Percentiles rank a stretch among this genome's conserved stretches.
Conservation (phyloP, 92 coral and sea anemone species). For the Meandrina meandrites region DNA sequence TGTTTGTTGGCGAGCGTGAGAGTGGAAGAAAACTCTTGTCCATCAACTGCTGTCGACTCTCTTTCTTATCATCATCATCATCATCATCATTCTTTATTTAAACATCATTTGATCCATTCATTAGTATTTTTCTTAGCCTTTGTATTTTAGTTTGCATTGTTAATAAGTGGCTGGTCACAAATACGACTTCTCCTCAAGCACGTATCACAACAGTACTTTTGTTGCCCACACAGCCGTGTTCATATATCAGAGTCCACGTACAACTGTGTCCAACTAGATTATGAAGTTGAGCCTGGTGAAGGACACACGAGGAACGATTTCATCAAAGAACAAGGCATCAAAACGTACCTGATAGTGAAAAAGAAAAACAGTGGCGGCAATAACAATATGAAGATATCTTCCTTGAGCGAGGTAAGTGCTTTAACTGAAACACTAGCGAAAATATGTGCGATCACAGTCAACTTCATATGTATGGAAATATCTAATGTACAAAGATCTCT, state of each 20-base stretch:
- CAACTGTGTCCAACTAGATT: constrained; percentile 74
- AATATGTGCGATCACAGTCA: no score
- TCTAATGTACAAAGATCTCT: no score
- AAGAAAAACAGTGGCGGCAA: constrained; percentile 47
- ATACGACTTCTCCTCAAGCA: not conserved
- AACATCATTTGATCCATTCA: not conserved
- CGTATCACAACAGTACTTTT: not conserved
- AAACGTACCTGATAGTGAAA: constrained; percentile 78
- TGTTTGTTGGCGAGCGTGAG: no score
- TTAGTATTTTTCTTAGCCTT: not conserved
- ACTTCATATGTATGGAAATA: not conserved
- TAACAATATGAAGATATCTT: not conserved
- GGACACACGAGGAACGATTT: constrained; percentile 87
- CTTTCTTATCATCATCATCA: no score
- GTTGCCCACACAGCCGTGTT: constrained; percentile 69
- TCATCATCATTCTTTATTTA: no score
- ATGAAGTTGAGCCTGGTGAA: constrained; percentile 89
- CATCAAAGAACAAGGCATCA: constrained; percentile 73
- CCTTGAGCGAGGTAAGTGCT: constrained; percentile 20
- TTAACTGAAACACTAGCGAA: not conserved
- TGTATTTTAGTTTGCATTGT: no score
- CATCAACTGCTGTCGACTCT: no score
- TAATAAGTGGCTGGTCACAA: not conserved
- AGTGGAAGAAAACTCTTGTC: no score
- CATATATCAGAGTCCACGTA: constrained; percentile 93